A percentile compares a stretch with the other conserved stretches of the same genome.
Evolutionary conservation across 2,888 invertebrate species (phyloP).

Genomic region (Sialis fuliginosa): DNA sequence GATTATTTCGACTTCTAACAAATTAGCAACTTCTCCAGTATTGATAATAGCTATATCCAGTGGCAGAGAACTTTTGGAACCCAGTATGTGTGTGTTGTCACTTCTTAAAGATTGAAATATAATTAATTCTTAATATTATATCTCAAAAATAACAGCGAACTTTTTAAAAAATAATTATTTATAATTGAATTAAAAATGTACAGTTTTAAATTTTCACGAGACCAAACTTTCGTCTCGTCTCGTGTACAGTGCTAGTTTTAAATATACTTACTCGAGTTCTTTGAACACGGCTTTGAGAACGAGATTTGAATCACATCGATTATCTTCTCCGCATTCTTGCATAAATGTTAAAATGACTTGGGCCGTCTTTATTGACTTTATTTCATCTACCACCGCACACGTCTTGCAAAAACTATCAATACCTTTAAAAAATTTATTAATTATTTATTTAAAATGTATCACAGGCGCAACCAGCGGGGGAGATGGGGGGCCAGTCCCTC

Average conservation of each 20-base stretch:
- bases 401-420: slow-evolving; percentile 14
- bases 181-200: too few species aligned
- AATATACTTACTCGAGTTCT: slow-evolving; percentile 14
- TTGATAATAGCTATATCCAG: slow-evolving; percentile 22
- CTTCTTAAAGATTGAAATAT: neutral
- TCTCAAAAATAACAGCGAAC: neutral
- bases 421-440: neutral
- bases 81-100: slow-evolving; percentile 13
- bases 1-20: slow-evolving; percentile 26
- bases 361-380: slow-evolving; percentile 12
- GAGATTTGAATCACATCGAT: slow-evolving; percentile 16
- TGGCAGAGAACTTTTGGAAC: slow-evolving; percentile 17
- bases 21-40: slow-evolving; percentile 29
- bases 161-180: too few species aligned
- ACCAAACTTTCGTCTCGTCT: too few species aligned
- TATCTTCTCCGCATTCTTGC: slow-evolving; percentile 18
- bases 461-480: too few species aligned
- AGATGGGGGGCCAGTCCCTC: too few species aligned
- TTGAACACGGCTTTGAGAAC: slow-evolving; percentile 12
- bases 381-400: slow-evolving; percentile 15
- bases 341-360: slow-evolving; percentile 16
- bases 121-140: neutral
- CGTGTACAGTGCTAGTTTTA: too few species aligned
- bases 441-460: too few species aligned
- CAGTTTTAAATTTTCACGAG: too few species aligned